Conservation (phyloP, 2,113 vertebrate species). For the Shinisaurus crocodilurus region DNA sequence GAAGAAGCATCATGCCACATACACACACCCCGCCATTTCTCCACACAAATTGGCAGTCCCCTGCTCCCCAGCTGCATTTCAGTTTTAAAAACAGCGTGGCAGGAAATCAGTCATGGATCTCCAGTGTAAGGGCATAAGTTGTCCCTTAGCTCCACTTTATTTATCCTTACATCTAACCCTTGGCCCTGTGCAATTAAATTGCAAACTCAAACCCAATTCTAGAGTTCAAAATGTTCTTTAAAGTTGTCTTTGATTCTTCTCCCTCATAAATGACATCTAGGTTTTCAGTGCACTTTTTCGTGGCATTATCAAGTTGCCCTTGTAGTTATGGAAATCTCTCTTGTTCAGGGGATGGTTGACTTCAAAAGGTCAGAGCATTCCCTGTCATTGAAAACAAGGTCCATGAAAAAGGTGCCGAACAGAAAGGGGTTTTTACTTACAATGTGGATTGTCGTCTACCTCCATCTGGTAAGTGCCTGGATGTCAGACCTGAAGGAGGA, state of each 20-base stretch:
- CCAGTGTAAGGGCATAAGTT: background rate
- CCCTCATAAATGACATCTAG: constrained; percentile 15
- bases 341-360: constrained; percentile 26
- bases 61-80: background rate
- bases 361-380: constrained; percentile 51
- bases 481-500: constrained; percentile 36
- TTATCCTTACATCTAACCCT: constrained; percentile 38
- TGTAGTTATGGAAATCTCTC: constrained; percentile 40
- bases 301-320: constrained; percentile 44
- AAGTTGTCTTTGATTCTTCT: constrained; percentile 39
- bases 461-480: constrained; percentile 34
- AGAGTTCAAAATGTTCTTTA: constrained; percentile 60
- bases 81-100: background rate
- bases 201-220: constrained; percentile 56
- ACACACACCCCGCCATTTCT: background rate
- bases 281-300: constrained; percentile 26
- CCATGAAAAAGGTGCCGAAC: constrained; percentile 32
- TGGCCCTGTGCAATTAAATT: constrained; percentile 48
- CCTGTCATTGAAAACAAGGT: constrained; percentile 44
- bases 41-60: background rate
- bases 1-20: background rate
- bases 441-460: constrained; percentile 34
- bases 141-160: constrained; percentile 28
- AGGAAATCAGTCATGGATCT: background rate
- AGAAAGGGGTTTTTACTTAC: constrained; percentile 38